Base-by-base conservation (phyloP, 1,140 invertebrate genomes). In the Triops longicaudatus region DNA sequence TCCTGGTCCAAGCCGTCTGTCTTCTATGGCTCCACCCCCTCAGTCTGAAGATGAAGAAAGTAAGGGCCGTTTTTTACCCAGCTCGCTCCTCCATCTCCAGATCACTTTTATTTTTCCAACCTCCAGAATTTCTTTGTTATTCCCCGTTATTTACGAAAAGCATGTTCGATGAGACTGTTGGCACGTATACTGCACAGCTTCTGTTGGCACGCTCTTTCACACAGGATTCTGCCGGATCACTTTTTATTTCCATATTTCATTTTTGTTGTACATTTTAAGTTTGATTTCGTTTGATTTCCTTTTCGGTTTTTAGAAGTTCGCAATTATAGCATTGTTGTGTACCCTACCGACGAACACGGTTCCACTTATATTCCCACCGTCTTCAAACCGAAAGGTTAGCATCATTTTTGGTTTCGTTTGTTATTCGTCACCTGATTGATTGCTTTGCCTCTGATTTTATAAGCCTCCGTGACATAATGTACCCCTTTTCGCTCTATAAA, bases 341-440 rank as follows among this genome's bases (percentile, higher is more conserved):
- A 91, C 86, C 91, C 91, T 81, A 92, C 91, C 83, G 90, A 92
- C 87, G 90, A 91, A 78, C 88, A 87, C 81, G 91, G 91, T 83
- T 88, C 87, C 78, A 88, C 90, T 80, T 87, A 89, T 83, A 87
- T 90, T 83, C 91, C 91, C 81, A 87, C 89, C 81, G 87, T 91
- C 82, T 86, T 90, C 82, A 88, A 88, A 83, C 88, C 89, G 80
- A 89, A 90, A 91, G 91, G 91, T 92, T 79, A 80, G 79, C 81
- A 73, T 77, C 73, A 42, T 74, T 79, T 73, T 72, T 72, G 28
- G 14, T 76, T 78, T 27, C n/a, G 26, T 76, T 76, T n/a, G n/a
- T 77, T 26, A 22, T 74, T 37, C 73, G 11, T 41, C 22, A 42
- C 6, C 37, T 1, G 2, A 71, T 78, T 63, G 14, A 12, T 78